A percentile compares a stretch with the other conserved stretches of the same genome.
Evolutionary conservation across 1,140 invertebrate genomes (phyloP).

Genomic region (Bombyx mandarina): DNA sequence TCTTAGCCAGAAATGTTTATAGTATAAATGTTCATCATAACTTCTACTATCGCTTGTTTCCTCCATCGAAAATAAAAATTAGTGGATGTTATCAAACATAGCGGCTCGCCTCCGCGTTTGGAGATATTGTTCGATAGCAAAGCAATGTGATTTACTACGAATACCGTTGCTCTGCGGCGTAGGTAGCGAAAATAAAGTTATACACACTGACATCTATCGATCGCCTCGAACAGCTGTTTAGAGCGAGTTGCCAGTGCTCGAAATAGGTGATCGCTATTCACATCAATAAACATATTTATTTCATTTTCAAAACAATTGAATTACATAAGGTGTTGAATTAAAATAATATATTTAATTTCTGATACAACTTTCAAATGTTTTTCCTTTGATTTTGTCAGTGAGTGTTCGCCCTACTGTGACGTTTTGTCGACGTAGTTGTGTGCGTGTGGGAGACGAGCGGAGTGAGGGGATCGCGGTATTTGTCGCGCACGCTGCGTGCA

Average conservation of each 20-base stretch:
- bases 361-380: conserved; percentile 4
- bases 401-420: conserved; percentile 8
- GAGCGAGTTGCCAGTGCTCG: conserved; percentile 29
- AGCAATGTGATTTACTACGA: conserved; percentile 55
- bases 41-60: conserved; percentile 20
- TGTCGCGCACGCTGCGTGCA: conserved; percentile 42
- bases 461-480: conserved; percentile 31
- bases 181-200: conserved; percentile 64
- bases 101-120: conserved; percentile 23
- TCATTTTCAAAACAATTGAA: too few relatives aligned
- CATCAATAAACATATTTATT: not conserved
- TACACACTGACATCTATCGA: conserved; percentile 68
- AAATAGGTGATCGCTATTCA: not conserved
- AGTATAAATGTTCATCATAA: conserved; percentile 33
- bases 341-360: not conserved
- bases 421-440: conserved; percentile 10
- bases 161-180: conserved; percentile 56
- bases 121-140: conserved; percentile 40
- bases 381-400: conserved; percentile 13
- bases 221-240: conserved; percentile 52
- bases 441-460: conserved; percentile 8
- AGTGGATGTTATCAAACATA: conserved; percentile 36
- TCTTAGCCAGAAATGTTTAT: conserved; percentile 2
- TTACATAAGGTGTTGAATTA: too few relatives aligned
- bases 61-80: conserved; percentile 36